Evolutionary conservation across 2,888 invertebrate genomes (phyloP).

Genomic region (Pseudococcus longispinus): DNA sequence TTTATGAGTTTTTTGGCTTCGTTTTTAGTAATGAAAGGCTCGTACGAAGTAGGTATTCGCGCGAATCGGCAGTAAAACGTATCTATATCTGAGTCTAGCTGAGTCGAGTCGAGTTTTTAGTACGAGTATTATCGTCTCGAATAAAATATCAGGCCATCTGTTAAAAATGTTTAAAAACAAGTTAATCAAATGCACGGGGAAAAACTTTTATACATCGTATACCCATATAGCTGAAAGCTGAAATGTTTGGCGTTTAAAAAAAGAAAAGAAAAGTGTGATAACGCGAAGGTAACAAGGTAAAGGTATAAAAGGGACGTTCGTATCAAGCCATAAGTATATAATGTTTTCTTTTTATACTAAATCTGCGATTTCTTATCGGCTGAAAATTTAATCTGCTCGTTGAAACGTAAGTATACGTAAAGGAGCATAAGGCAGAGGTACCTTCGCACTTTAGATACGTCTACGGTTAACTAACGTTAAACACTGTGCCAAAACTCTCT

Average conservation of each 20-base stretch:
- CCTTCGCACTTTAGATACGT: not conserved
- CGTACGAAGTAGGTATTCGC: not conserved
- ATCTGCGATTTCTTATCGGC: not conserved
- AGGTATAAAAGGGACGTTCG: not conserved
- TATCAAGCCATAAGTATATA: not conserved
- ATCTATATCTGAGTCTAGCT: not conserved
- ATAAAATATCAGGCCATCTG: slow-evolving; percentile 7
- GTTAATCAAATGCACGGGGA: slow-evolving; percentile 29
- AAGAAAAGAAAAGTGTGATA: not conserved
- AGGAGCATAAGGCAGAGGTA: not conserved
- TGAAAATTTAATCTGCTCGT: slow-evolving; percentile 17
- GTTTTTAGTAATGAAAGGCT: slow-evolving; percentile 2
- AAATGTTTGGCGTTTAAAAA: not conserved
- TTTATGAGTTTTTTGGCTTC: slow-evolving; percentile 27
- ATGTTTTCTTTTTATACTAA: slow-evolving; percentile 17
- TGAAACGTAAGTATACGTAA: not conserved
- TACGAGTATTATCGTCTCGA: slow-evolving; percentile 10
- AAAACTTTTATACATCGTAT: not conserved
- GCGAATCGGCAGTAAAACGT: slow-evolving; percentile 16
- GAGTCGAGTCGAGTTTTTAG: not conserved
- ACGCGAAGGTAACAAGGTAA: not conserved
- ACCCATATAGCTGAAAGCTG: not conserved
- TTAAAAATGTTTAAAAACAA: slow-evolving; percentile 9
- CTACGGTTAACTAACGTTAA: not conserved
- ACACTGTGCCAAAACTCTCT: not conserved